Conservation (phyloP, 2,113 vertebrate species). For the Microcebus griseorufus region DNA sequence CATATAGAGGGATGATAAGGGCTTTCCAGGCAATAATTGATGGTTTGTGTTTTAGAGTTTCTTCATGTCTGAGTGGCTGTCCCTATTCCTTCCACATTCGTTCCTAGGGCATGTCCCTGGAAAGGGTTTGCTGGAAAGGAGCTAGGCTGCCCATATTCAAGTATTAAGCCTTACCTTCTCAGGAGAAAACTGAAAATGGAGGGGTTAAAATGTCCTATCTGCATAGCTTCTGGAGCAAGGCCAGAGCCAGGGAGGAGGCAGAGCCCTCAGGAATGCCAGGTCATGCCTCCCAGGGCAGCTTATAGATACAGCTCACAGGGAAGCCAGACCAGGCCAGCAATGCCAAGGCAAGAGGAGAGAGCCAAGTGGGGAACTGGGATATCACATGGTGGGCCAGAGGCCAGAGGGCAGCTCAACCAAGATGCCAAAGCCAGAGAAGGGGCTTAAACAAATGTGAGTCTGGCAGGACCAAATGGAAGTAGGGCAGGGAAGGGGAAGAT, state of each 20-base stretch:
- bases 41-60: not conserved
- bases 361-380: not conserved
- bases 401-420: not conserved
- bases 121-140: not conserved
- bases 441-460: not conserved
- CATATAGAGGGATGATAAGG: not conserved
- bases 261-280: conserved; percentile 41
- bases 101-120: not conserved
- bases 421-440: not conserved
- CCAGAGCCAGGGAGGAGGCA: conserved; percentile 25
- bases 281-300: not conserved
- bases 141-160: not conserved
- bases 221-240: conserved; percentile 36
- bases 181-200: conserved; percentile 24
- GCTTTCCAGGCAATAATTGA: not conserved
- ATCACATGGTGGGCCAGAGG: not conserved
- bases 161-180: not conserved
- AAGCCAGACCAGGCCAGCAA: not conserved
- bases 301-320: conserved; percentile 9
- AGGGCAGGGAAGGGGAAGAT: not conserved
- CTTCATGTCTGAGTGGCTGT: not conserved
- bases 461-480: conserved; percentile 23
- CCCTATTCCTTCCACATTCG: not conserved
- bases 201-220: conserved; percentile 29
- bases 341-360: not conserved